A percentile compares a stretch with the other conserved stretches of the same genome.
Evolutionary conservation across 2,797 vertebrate genomes (phyloP).

Genomic region (Arremon aurantiirostris): DNA sequence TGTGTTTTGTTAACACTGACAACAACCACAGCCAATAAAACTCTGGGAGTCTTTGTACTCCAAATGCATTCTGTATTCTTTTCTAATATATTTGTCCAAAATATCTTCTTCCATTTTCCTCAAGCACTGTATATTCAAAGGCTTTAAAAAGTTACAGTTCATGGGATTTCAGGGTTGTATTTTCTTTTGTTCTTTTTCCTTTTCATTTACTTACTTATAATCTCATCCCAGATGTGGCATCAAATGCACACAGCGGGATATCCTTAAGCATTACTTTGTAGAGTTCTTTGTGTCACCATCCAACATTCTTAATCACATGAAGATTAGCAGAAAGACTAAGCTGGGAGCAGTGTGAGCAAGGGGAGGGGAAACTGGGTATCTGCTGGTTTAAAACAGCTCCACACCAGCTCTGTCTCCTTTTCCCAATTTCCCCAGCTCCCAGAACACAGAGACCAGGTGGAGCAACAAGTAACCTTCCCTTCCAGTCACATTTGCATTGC

Average conservation of each 20-base stretch:
- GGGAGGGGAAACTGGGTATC: not conserved
- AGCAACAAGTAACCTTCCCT: not conserved
- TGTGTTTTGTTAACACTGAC: not conserved
- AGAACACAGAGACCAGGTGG: not conserved
- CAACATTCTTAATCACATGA: not conserved
- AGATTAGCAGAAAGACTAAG: not conserved
- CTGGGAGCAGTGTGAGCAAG: not conserved
- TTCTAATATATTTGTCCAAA: not conserved
- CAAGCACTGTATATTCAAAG: not conserved
- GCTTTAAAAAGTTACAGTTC: not conserved
- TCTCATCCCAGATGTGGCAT: constrained; percentile 7
- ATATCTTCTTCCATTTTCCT: not conserved
- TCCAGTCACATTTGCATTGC: not conserved
- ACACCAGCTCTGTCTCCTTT: not conserved
- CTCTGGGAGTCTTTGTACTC: not conserved
- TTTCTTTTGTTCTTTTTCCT: not conserved
- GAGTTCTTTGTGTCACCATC: not conserved
- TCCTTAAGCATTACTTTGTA: not conserved
- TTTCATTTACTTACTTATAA: not conserved
- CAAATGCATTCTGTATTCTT: not conserved
- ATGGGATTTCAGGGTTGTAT: not conserved
- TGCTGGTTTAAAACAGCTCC: not conserved
- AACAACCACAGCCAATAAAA: not conserved
- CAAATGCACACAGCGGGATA: not conserved
- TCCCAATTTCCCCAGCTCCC: not conserved